phyloP scores from a whole-genome alignment of 2,888 invertebrate species.

The Drosophila flavopinicola region DNA sequence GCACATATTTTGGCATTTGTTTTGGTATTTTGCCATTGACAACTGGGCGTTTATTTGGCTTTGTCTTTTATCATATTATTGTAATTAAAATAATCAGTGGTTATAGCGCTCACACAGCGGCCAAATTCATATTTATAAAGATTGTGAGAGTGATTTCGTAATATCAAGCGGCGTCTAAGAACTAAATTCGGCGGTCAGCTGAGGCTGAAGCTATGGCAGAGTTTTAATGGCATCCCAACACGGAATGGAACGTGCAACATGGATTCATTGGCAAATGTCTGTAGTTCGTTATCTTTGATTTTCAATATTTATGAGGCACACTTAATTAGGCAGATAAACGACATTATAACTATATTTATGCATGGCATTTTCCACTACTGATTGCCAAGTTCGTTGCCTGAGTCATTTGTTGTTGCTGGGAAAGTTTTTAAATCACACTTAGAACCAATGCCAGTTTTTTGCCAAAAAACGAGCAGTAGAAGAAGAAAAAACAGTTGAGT shows the following conservation, averaged over 20 bases:
- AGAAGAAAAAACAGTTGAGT: constrained; percentile 21
- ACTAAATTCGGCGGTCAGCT: constrained; percentile 24
- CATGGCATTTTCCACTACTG: constrained; percentile 35
- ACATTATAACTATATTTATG: constrained; percentile 66
- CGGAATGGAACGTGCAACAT: constrained; percentile 69
- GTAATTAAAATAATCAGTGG: constrained; percentile 71
- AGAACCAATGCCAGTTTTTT: constrained; percentile 50
- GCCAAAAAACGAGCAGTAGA: not conserved
- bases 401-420: constrained; percentile 55
- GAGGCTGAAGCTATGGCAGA: not conserved
- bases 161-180: constrained; percentile 30
- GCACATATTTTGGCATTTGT: constrained; percentile 49
- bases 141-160: constrained; percentile 52
- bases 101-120: constrained; percentile 40
- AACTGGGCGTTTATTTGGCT: constrained; percentile 64
- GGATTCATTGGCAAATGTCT: constrained; percentile 31
- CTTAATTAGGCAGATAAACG: constrained; percentile 68
- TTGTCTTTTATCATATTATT: constrained; percentile 61
- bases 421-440: constrained; percentile 39
- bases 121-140: constrained; percentile 52
- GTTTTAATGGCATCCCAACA: constrained; percentile 65
- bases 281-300: constrained; percentile 66
- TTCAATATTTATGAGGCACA: constrained; percentile 67
- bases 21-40: constrained; percentile 59
- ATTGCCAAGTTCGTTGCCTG: constrained; percentile 51